phyloP scores from a whole-genome alignment of 2,888 invertebrate genomes.

The Arrhopalites spinosus region DNA sequence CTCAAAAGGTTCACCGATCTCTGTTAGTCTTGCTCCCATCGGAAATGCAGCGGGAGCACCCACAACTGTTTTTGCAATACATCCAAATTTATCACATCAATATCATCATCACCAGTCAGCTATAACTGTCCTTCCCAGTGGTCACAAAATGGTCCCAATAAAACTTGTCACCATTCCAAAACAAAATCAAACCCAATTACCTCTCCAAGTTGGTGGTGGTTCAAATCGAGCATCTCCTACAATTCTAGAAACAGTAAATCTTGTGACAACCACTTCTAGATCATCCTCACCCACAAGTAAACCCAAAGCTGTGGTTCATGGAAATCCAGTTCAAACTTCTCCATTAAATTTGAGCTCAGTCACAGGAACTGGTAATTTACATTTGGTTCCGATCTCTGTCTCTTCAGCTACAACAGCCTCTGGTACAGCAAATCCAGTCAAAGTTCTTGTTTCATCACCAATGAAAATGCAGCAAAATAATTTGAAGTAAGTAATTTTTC shows the following conservation, averaged over 20 bases:
- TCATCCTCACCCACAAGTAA: constrained; percentile 38
- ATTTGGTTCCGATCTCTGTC: constrained; percentile 47
- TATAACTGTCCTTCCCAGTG: constrained; percentile 48
- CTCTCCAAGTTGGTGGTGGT: constrained; percentile 34
- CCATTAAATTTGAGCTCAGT: constrained; percentile 46
- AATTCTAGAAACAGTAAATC: constrained; percentile 50
- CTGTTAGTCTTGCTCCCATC: constrained; percentile 23
- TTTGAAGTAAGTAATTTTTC: no score
- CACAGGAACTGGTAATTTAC: constrained; percentile 15
- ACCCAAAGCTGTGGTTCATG: constrained; percentile 8
- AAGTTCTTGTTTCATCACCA: constrained; percentile 57
- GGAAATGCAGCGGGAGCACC: constrained; percentile 34
- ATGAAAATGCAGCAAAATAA: constrained; percentile 49
- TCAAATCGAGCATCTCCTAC: constrained; percentile 52
- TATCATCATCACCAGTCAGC: constrained; percentile 41
- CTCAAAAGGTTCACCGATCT: constrained; percentile 36
- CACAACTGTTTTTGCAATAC: constrained; percentile 50
- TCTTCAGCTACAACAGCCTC: constrained; percentile 43
- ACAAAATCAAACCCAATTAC: constrained; percentile 45
- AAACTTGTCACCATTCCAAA: constrained; percentile 58
- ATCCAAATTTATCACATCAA: constrained; percentile 52
- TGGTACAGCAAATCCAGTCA: constrained; percentile 55
- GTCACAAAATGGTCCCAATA: constrained; percentile 59
- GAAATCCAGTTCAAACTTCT: constrained; percentile 43
- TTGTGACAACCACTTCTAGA: constrained; percentile 43